Base-by-base conservation (phyloP, 1,140 invertebrate genomes). In the Cydia splendana region DNA sequence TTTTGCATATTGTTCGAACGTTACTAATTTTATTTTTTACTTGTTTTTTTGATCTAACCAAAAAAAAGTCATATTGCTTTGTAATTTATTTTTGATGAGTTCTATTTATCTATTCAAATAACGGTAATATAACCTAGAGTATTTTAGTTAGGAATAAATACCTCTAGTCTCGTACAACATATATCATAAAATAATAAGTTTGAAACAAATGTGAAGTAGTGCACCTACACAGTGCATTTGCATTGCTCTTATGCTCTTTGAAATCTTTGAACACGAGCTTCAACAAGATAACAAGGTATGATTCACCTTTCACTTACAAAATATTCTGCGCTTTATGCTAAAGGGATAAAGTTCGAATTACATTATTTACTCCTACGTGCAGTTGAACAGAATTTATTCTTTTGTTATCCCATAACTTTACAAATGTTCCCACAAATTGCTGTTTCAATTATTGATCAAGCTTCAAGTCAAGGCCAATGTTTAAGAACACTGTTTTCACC, bases 401-500 rank as follows among this genome's bases (percentile, higher is more conserved):
- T 62, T 12, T 62, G 57, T 24, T n/a, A 34, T 6, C 20, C 18
- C 57, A 10, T 24, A 20, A 62, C 53, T 20, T 62, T 18, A 18
- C 51, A 20, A 18, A 57, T 57, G 15, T 57, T 57, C 53, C n/a
- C 7, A 57, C n/a, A 18, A 57, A 18, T 18, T 15, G n/a, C 51
- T 7, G 34, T 38, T 53, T 7, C 51, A n/a, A 20, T 62, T 20
- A 24, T 62, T 62, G 57, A 24, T 62, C 57, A 24, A 62, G n/a
- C 6, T 24, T 24, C 57, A 62, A n/a, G 20, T 62, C 9, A 10
- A 24, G 57, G 18, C 20, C 90, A 89, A 10, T 71, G 30, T 38
- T 71, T 71, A 71, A 38, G 92, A 42, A 71, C 30, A 2, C 34
- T 38, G 1, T 42, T 71, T 71, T 71, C 67, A 71, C 34, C 34